Evolutionary conservation across 2,797 vertebrate genomes (phyloP).

Genomic region (Cichlasoma orientale): DNA sequence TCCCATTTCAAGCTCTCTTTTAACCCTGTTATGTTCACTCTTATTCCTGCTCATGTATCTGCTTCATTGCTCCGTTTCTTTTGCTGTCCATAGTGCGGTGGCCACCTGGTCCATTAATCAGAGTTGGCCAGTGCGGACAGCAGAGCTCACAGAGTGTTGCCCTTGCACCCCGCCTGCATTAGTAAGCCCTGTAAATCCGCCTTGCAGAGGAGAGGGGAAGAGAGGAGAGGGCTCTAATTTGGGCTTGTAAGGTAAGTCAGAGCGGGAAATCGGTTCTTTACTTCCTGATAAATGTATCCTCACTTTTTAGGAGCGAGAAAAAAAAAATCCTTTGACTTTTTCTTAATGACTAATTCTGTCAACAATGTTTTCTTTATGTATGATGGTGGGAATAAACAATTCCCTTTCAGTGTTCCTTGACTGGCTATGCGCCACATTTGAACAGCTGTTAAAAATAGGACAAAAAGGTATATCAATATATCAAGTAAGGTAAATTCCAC

Average conservation of each 20-base stretch:
- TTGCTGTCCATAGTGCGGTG: slow-evolving; percentile 62
- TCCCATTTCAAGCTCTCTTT: slow-evolving; percentile 21
- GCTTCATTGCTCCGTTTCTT: slow-evolving; percentile 55
- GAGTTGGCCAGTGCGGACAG: slow-evolving; percentile 57
- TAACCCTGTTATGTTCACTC: slow-evolving; percentile 26
- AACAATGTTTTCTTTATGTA: neutral
- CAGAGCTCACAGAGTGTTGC: slow-evolving; percentile 60
- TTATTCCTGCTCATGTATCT: slow-evolving; percentile 43
- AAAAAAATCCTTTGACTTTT: neutral
- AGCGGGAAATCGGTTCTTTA: neutral
- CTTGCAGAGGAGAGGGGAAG: slow-evolving; percentile 13
- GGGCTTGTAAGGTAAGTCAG: slow-evolving; percentile 7
- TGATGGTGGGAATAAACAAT: neutral
- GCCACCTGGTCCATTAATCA: slow-evolving; percentile 83
- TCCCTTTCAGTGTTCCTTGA: neutral
- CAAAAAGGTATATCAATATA: too few relatives aligned
- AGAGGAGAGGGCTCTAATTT: slow-evolving; percentile 6
- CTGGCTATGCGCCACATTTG: neutral
- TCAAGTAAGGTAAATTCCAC: too few relatives aligned
- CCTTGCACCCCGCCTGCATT: slow-evolving; percentile 64
- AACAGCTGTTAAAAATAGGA: neutral
- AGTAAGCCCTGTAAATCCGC: slow-evolving; percentile 64
- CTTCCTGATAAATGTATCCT: neutral
- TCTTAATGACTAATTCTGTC: neutral
- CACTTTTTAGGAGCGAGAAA: neutral